Evolutionary conservation across 2,888 invertebrate species (phyloP), one percentile per base, ranked within the genome.

Genomic region (Ochlodes sylvanus): DNA sequence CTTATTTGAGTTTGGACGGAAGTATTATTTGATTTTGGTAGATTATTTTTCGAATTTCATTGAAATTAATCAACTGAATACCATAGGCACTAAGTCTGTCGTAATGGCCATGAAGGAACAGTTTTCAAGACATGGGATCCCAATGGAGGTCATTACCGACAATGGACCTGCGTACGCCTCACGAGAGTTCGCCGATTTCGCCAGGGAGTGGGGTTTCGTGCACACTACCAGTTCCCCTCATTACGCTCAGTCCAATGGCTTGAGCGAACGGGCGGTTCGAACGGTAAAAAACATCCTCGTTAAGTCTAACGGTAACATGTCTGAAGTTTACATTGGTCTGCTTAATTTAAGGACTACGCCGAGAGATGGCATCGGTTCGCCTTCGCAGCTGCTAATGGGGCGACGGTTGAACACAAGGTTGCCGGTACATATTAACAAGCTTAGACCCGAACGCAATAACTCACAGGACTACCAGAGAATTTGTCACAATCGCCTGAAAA

Each of bases 51-150:
- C 72, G 12, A 72, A 73, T 14, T 76, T 65, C 47, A 58, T 75
- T 9, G 74, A 75, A 64, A 65, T 74, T 2, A 21, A 44, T 10
- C 1, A 4, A 10, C 19, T 76, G 10, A 54, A 15, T 27, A 61
- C 5, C n/a, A 68, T 69, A 21, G 19, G 21, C 0, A 55, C 52
- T n/a, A 68, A 21, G 14, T n/a, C 60, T 4, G 70, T 74, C 1
- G 70, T 75, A 41, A 38, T 2, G 9, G 66, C 56, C 1, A 50
- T 75, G 44, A 74, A 73, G 34, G 69, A 72, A 14, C 67, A 71
- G 27, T 74, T 76, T 42, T 64, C 71, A 0, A 19, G 73, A 1
- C 70, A 73, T 38, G 72, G 72, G 9, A 73, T 74, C 32, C 75
- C 73, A 0, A 14, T 41, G 9, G 77, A 63, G 14, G 57, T 69